Percentiles rank a stretch among this genome's conserved stretches.
These are phyloP conservation scores for Crambe crambe DNA, from an alignment of 37 sponge, comb jelly and placozoan species.

Conservation along the genomic window DNA sequence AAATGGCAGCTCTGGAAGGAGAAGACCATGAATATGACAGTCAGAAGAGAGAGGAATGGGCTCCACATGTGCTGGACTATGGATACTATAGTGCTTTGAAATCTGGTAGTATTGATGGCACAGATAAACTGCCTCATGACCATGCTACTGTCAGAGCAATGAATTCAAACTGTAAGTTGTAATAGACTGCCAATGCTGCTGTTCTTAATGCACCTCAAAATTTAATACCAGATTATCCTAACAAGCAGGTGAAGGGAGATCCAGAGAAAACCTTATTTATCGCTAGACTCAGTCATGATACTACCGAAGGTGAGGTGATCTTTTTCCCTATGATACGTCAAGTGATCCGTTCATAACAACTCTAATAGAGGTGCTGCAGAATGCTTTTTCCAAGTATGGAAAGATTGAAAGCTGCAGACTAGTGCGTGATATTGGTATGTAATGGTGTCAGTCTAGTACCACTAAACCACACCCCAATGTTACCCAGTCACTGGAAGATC, in stretches of 20 bases:
- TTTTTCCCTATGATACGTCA: neutral
- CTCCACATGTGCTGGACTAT: conserved; percentile 43
- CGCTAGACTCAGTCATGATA: conserved; percentile 70
- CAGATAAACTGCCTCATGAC: conserved; percentile 93
- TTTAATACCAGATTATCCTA: conserved; percentile 53
- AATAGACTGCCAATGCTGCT: neutral
- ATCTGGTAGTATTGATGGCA: conserved; percentile 98
- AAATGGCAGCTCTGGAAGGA: too few species aligned
- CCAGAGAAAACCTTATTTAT: conserved; percentile 79
- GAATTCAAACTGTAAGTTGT: conserved; percentile 66
- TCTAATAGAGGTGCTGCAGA: conserved; percentile 50
- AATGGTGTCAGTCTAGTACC: neutral
- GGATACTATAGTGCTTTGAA: conserved; percentile 83
- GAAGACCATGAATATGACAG: conserved; percentile 1
- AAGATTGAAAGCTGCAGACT: conserved; percentile 69
- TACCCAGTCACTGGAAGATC: conserved; percentile 84
- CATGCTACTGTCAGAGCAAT: conserved; percentile 81
- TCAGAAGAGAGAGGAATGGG: conserved; percentile 23
- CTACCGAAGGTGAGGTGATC: conserved; percentile 70
- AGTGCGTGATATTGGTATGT: conserved; percentile 88
- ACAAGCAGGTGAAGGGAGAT: conserved; percentile 55
- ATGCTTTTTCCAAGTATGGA: conserved; percentile 79
- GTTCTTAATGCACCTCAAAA: too few species aligned
- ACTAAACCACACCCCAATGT: neutral
- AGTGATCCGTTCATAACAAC: neutral